Conservation (phyloP, 2,888 invertebrate species). For the Chaitophorus viminalis region DNA sequence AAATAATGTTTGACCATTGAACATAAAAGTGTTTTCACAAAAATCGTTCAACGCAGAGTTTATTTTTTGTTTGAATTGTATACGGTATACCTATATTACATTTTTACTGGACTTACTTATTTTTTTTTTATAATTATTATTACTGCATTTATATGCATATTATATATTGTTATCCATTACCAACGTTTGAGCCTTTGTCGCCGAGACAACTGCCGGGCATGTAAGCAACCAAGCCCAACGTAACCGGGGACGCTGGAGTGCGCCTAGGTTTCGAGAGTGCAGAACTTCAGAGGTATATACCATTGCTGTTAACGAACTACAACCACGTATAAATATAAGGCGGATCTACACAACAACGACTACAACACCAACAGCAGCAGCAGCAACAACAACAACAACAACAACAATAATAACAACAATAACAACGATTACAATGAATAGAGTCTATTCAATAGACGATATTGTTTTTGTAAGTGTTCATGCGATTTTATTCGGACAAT, state of each 20-base stretch:
- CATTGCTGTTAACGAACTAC: background rate
- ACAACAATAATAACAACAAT: background rate
- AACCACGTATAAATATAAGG: background rate
- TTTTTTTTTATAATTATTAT: background rate
- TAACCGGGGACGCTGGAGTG: background rate
- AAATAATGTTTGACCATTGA: slow-evolving; percentile 4
- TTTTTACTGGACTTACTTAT: background rate
- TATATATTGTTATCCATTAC: background rate
- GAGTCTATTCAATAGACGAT: no score
- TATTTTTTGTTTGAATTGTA: slow-evolving; percentile 2
- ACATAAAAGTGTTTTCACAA: slow-evolving; percentile 5
- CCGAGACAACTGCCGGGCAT: background rate
- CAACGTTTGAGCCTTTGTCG: background rate
- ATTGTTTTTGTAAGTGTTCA: no score
- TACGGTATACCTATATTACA: no score
- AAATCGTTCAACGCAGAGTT: background rate
- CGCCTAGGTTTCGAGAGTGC: background rate
- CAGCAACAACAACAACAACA: background rate
- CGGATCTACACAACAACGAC: background rate
- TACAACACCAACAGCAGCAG: background rate
- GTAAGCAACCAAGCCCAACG: no score
- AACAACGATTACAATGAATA: background rate
- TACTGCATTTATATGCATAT: no score
- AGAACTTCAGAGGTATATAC: no score
- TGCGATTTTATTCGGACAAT: no score